Percentiles rank a stretch among this genome's conserved stretches.
Evolutionary conservation across 92 coral and sea anemone genomes (phyloP).

Genomic region (Paragorgia papillata): DNA sequence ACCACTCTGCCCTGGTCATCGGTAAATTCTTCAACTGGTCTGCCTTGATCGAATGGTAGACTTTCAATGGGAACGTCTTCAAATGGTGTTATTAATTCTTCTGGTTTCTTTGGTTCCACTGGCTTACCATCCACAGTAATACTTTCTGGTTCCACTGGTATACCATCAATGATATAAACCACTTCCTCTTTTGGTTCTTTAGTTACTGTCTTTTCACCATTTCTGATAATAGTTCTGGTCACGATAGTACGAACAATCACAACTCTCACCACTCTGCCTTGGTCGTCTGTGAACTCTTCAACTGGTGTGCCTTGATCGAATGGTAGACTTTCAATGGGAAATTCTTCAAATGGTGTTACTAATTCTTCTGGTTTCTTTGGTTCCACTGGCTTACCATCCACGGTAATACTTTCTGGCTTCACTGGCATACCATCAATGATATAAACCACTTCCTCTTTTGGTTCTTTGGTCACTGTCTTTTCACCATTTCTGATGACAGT

Average conservation of each 20-base stretch:
- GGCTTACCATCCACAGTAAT: conserved; percentile 28
- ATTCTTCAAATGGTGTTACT: conserved; percentile 20
- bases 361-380: conserved; percentile 44
- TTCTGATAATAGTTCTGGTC: conserved; percentile 51
- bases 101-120: conserved; percentile 30
- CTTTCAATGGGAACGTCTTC: conserved; percentile 37
- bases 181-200: conserved; percentile 46
- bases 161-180: conserved; percentile 39
- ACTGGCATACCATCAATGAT: conserved; percentile 36
- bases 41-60: conserved; percentile 11
- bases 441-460: conserved; percentile 29
- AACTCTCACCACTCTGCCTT: conserved; percentile 60
- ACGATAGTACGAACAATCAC: conserved; percentile 48
- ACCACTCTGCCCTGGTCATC: conserved; percentile 66
- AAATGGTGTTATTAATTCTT: conserved; percentile 1
- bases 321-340: conserved; percentile 22
- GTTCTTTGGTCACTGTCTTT: conserved; percentile 23
- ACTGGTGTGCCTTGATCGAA: conserved; percentile 30
- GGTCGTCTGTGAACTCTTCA: conserved; percentile 65
- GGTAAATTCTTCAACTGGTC: conserved; percentile 58
- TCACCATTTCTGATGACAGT: conserved; percentile 14
- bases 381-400: conserved; percentile 29
- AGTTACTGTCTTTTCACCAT: conserved; percentile 15
- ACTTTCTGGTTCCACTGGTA: conserved; percentile 26
- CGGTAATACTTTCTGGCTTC: conserved; percentile 45